Evolutionary conservation across 2,888 invertebrate species (phyloP).

Genomic region (Aphodius granarius): DNA sequence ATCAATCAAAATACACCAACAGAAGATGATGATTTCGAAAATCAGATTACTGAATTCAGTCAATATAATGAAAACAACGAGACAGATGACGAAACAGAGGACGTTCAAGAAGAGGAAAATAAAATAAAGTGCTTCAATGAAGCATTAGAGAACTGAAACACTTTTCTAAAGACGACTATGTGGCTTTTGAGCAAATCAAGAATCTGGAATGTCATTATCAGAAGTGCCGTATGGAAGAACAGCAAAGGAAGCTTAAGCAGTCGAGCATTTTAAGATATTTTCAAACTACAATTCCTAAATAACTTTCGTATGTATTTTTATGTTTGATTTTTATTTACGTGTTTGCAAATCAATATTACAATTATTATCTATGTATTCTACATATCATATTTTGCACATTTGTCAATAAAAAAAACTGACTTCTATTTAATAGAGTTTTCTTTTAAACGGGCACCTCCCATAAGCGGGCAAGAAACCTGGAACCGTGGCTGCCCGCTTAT

Average conservation of each 20-base stretch:
- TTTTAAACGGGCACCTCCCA: conserved; percentile 11
- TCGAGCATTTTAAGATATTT: neutral
- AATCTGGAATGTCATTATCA: conserved; percentile 14
- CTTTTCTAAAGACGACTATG: conserved; percentile 10
- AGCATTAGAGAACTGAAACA: conserved; percentile 5
- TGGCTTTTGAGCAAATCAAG: conserved; percentile 10
- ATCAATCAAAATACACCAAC: conserved; percentile 11
- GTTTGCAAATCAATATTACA: neutral
- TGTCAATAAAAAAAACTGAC: no score
- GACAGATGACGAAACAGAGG: conserved; percentile 2
- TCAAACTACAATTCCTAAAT: neutral
- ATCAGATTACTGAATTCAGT: neutral
- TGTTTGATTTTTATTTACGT: neutral
- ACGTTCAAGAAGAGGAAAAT: neutral
- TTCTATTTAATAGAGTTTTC: neutral
- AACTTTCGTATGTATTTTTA: neutral
- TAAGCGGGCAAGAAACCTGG: conserved; percentile 27
- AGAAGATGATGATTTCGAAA: neutral
- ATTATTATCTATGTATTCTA: no score
- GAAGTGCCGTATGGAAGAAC: neutral
- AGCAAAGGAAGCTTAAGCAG: conserved; percentile 7
- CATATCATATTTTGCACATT: neutral
- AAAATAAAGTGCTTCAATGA: neutral
- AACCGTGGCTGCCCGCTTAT: conserved; percentile 26
- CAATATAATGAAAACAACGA: conserved; percentile 8